Conservation (phyloP, 2,113 vertebrate genomes). For the Sinosuthora webbiana region DNA sequence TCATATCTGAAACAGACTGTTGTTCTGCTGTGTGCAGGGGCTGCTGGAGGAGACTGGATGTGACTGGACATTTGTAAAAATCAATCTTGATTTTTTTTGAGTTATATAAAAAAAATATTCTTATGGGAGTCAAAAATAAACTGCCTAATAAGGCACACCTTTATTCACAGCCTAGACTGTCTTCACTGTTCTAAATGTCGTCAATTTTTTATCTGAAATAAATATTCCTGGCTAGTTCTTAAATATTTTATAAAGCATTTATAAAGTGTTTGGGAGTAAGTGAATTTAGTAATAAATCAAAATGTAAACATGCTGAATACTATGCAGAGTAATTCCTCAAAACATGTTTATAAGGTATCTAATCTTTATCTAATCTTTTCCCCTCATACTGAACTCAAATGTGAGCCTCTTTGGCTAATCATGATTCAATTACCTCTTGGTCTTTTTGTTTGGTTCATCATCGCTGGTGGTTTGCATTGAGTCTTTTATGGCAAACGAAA, state of each 20-base stretch:
- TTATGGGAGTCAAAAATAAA: not conserved
- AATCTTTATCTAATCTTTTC: not conserved
- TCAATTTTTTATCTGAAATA: not conserved
- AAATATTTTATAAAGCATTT: not conserved
- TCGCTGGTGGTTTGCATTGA: not conserved
- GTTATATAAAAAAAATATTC: not conserved
- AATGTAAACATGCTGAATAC: not conserved
- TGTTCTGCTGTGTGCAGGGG: not conserved
- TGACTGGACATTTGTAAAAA: not conserved
- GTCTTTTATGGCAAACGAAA: not conserved
- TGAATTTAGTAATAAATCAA: not conserved
- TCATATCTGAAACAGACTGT: not conserved
- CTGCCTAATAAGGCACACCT: not conserved
- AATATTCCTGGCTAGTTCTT: not conserved
- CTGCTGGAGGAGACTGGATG: not conserved
- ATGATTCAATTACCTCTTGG: not conserved
- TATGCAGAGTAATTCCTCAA: not conserved
- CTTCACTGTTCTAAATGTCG: not conserved
- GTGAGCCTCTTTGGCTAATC: not conserved
- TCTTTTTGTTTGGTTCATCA: not conserved
- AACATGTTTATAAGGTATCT: not conserved
- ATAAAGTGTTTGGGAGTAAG: not conserved
- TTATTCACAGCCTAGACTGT: not conserved
- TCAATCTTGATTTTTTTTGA: not conserved
- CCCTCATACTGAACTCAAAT: not conserved